phyloP scores from a whole-genome alignment of 2,113 vertebrate genomes.

The Python bivittatus region DNA sequence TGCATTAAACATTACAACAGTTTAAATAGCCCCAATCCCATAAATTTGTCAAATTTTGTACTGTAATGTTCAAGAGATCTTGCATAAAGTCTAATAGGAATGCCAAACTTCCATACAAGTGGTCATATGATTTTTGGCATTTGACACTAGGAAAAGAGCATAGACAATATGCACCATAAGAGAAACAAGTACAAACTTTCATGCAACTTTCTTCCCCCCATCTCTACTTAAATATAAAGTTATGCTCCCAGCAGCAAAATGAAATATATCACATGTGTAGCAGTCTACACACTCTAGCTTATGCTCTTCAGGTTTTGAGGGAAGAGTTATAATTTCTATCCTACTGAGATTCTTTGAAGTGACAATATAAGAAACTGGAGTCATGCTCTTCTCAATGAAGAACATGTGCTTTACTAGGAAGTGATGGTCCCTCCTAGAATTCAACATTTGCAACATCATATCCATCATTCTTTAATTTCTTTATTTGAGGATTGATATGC shows the following conservation, averaged over 20 bases:
- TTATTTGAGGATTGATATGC: neutral
- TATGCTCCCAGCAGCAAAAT: neutral
- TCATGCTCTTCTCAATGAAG: neutral
- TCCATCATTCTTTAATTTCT: neutral
- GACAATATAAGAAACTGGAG: neutral
- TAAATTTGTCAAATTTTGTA: neutral
- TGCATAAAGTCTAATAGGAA: neutral
- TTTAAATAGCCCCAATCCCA: neutral
- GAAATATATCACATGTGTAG: neutral
- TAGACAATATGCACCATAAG: neutral
- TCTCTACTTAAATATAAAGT: neutral
- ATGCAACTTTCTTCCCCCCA: neutral
- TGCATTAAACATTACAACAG: neutral
- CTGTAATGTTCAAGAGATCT: neutral
- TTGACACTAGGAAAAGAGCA: neutral
- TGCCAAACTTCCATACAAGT: neutral
- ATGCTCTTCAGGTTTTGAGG: neutral
- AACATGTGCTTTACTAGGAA: neutral
- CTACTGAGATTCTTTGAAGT: neutral
- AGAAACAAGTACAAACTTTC: neutral
- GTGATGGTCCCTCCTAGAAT: neutral
- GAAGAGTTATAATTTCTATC: neutral
- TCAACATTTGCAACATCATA: neutral
- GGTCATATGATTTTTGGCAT: neutral
- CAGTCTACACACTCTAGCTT: neutral